Conservation (phyloP, 1,140 invertebrate genomes). For the Sinella curviseta region DNA sequence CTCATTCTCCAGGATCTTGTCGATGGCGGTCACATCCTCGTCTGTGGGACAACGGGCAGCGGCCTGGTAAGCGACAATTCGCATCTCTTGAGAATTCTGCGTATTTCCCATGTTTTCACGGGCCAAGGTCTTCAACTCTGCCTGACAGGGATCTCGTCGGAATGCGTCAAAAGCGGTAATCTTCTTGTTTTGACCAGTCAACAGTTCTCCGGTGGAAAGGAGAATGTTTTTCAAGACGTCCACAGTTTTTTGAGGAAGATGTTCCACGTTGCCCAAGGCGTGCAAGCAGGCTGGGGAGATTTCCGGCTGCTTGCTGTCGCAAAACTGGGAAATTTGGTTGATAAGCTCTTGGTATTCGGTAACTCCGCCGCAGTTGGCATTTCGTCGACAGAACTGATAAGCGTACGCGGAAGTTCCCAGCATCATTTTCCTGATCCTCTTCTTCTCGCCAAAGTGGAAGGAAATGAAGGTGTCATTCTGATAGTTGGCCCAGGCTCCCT, state of each 20-base stretch:
- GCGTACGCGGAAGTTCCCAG: conserved; percentile 57
- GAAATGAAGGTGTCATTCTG: not conserved
- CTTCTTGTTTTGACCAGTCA: not conserved
- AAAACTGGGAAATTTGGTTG: conserved; percentile 64
- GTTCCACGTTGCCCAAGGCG: conserved; percentile 75
- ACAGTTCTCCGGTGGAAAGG: conserved; percentile 65
- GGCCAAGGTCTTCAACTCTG: conserved; percentile 58
- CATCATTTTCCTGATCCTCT: conserved; percentile 51
- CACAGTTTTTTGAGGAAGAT: conserved; percentile 63
- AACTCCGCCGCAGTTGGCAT: conserved; percentile 53
- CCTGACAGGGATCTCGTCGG: conserved; percentile 66
- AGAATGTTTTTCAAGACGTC: conserved; percentile 64
- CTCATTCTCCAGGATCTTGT: conserved; percentile 60
- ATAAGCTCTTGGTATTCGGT: conserved; percentile 63
- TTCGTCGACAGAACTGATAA: conserved; percentile 55
- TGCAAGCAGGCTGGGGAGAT: conserved; percentile 75
- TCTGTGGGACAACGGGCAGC: conserved; percentile 71
- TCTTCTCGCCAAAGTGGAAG: conserved; percentile 48
- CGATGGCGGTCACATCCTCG: conserved; percentile 69
- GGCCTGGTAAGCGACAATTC: conserved; percentile 81
- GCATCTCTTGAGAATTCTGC: conserved; percentile 78
- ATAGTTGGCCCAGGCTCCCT: not conserved
- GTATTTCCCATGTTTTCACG: conserved; percentile 66
- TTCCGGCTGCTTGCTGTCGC: conserved; percentile 56
- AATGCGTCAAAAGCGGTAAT: conserved; percentile 77